Conservation (phyloP, 2,113 vertebrate species). For the Chelonoidis abingdonii region DNA sequence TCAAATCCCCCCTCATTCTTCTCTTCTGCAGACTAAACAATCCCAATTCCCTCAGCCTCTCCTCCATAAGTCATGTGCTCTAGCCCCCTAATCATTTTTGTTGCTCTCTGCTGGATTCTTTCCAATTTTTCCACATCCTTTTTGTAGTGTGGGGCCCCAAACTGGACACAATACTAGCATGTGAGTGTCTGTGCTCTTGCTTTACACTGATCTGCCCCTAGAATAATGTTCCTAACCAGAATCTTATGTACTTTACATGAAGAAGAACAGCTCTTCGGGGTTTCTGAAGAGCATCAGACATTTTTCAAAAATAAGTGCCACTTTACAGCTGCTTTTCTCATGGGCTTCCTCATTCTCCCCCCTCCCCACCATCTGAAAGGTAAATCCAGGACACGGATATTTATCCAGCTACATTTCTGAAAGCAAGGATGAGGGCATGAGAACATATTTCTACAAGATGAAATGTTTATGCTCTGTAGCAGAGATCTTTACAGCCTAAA, state of each 20-base stretch:
- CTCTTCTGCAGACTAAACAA: no score
- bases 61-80: no score
- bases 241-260: constrained; percentile 6
- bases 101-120: no score
- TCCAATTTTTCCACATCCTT: no score
- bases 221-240: background rate
- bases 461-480: background rate
- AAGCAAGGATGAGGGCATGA: background rate
- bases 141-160: no score
- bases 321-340: background rate
- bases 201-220: background rate
- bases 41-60: no score
- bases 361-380: background rate
- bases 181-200: background rate
- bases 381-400: constrained; percentile 21
- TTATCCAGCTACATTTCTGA: background rate
- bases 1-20: no score
- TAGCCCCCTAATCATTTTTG: no score
- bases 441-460: constrained; percentile 15
- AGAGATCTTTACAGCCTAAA: constrained; percentile 22
- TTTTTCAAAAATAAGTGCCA: constrained; percentile 14
- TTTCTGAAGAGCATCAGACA: constrained; percentile 34
- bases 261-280: background rate
- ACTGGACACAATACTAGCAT: background rate
- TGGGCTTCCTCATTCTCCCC: constrained; percentile 11